A percentile compares a stretch with the other conserved stretches of the same genome.
These are phyloP conservation scores for Glossosoma conforme DNA, from an alignment of 1,140 invertebrate species.

Conservation along the genomic window DNA sequence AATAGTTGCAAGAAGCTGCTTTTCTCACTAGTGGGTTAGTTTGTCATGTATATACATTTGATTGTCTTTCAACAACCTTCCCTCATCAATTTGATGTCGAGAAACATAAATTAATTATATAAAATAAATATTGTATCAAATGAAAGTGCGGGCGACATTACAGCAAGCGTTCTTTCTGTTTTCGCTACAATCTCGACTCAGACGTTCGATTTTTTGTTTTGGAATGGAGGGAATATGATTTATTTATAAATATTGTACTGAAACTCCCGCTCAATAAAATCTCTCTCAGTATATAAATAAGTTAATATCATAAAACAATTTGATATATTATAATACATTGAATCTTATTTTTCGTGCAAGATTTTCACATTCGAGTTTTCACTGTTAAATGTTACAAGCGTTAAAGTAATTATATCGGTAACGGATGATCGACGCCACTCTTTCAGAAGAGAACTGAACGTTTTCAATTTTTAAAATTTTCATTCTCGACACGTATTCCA, in stretches of 20 bases:
- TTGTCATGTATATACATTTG: slow-evolving; percentile 10
- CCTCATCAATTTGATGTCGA: no score
- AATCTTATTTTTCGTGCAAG: slow-evolving; percentile 2
- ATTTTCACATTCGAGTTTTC: slow-evolving; percentile 9
- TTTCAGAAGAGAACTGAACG: slow-evolving; percentile 3
- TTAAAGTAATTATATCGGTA: slow-evolving; percentile 9
- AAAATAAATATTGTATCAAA: slow-evolving; percentile 11
- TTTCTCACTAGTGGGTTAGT: neutral
- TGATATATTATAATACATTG: neutral
- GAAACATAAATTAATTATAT: slow-evolving; percentile 11
- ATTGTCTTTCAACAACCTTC: slow-evolving; percentile 10
- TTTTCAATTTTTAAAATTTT: slow-evolving; percentile 7
- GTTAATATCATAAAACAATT: slow-evolving; percentile 1
- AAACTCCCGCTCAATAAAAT: neutral
- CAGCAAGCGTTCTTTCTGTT: neutral
- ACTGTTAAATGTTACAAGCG: slow-evolving; percentile 10
- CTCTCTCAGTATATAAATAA: neutral
- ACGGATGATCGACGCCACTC: slow-evolving; percentile 3
- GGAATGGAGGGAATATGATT: slow-evolving; percentile 26
- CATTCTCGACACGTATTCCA: no score
- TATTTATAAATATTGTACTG: slow-evolving; percentile 12
- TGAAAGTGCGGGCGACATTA: neutral
- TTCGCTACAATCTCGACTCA: neutral
- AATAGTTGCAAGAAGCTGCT: slow-evolving; percentile 16
- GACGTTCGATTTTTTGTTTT: slow-evolving; percentile 10